A percentile compares a stretch with the other conserved stretches of the same genome.
phyloP scores from a whole-genome alignment of 2,113 vertebrate species.

The Miniopterus natalensis region DNA sequence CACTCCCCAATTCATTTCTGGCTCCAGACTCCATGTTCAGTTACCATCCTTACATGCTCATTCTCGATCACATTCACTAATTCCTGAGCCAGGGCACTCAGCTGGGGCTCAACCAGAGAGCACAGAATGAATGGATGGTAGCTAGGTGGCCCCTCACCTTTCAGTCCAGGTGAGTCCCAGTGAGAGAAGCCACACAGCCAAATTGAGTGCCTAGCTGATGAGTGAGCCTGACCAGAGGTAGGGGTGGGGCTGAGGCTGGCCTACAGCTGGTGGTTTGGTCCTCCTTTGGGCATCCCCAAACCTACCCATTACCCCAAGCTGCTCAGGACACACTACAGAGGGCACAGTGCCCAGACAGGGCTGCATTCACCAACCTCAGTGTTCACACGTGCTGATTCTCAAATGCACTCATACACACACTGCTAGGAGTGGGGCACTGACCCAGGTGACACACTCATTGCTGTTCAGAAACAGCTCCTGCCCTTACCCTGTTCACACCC shows the following conservation, averaged over 20 bases:
- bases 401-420: not conserved
- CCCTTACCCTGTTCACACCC: not conserved
- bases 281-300: not conserved
- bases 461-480: not conserved
- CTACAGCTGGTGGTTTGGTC: not conserved
- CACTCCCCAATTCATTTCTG: slow-evolving; percentile 40
- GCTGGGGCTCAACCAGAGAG: not conserved
- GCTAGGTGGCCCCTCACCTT: not conserved
- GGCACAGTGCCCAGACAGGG: not conserved
- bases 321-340: slow-evolving; percentile 3
- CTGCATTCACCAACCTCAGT: not conserved
- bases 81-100: slow-evolving; percentile 19
- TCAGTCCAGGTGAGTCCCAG: not conserved
- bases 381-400: not conserved
- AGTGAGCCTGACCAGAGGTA: slow-evolving; percentile 14
- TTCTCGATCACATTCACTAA: slow-evolving; percentile 15
- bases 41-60: slow-evolving; percentile 35
- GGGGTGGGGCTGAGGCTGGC: not conserved
- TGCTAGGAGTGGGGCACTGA: not conserved
- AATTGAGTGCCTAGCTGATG: not conserved
- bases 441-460: not conserved
- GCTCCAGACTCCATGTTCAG: slow-evolving; percentile 52
- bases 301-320: not conserved
- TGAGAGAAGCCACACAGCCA: slow-evolving; percentile 17
- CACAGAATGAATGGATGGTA: not conserved